A percentile compares a stretch with the other conserved stretches of the same genome.
These are phyloP conservation scores for Hirudinaria manillensis DNA, from an alignment of 2,888 invertebrate genomes.

Conservation along the genomic window DNA sequence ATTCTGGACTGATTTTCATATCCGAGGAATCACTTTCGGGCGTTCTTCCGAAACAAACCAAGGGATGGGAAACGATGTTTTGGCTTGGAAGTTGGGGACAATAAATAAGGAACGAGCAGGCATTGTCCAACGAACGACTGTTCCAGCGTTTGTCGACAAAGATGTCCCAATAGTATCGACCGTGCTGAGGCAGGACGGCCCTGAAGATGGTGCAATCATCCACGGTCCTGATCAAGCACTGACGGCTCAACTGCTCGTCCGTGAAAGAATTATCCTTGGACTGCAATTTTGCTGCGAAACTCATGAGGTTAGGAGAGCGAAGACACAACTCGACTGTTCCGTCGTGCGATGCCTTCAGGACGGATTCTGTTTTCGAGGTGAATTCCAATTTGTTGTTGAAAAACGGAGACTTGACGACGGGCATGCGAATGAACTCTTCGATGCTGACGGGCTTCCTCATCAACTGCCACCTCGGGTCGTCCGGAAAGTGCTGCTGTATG, in stretches of 20 bases:
- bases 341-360: slow-evolving; percentile 44
- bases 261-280: slow-evolving; percentile 44
- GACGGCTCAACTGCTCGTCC: slow-evolving; percentile 44
- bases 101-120: slow-evolving; percentile 48
- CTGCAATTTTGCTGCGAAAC: slow-evolving; percentile 48
- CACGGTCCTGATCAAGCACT: slow-evolving; percentile 46
- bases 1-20: slow-evolving; percentile 32
- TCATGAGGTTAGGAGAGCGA: slow-evolving; percentile 39
- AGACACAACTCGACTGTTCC: slow-evolving; percentile 48
- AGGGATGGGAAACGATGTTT: slow-evolving; percentile 29
- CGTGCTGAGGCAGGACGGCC: slow-evolving; percentile 53
- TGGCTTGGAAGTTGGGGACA: slow-evolving; percentile 31
- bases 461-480: slow-evolving; percentile 50
- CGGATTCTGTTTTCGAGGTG: slow-evolving; percentile 46
- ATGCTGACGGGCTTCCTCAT: slow-evolving; percentile 54
- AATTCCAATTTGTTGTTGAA: slow-evolving; percentile 51
- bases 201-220: slow-evolving; percentile 49
- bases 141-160: slow-evolving; percentile 50
- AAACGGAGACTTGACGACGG: slow-evolving; percentile 56
- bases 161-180: slow-evolving; percentile 54
- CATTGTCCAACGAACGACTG: slow-evolving; percentile 49
- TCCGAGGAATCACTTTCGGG: slow-evolving; percentile 34
- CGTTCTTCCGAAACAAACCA: slow-evolving; percentile 36
- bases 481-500: slow-evolving; percentile 53
- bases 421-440: slow-evolving; percentile 55